Base-by-base conservation (phyloP, 1,140 invertebrate species). In the Oedothorax gibbosus region DNA sequence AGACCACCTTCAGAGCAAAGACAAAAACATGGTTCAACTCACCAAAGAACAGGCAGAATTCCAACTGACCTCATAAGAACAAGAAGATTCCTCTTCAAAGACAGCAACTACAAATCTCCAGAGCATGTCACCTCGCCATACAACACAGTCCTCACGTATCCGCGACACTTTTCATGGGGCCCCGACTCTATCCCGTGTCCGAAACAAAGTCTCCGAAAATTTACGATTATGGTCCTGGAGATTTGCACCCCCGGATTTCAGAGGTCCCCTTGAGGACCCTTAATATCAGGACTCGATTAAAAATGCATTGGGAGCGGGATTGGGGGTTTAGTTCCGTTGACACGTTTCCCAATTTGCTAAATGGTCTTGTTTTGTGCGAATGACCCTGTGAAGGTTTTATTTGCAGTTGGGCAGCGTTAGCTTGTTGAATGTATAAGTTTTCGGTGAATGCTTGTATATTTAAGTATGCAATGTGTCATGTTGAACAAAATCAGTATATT, bases 81-180 rank as follows among this genome's bases (percentile, higher is more conserved):
- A 35, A 35, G 35, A 35, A 35, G 35, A 35, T 35, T 35, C 35
- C 35, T 35, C 35, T 35, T 35, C 35, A 35, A 35, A 35, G 35
- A 35, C 35, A 35, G 35, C 35, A 35, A 1, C 35, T 35, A 35
- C 35, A 35, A 35, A 35, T 35, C 35, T 53, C 49, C 68, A 54
- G 60, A 35, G 49, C 76, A 79, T 66, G 76, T 11, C 68, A 71
- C 64, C 49, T 14, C 75, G 18, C 18, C 56, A 62, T 49, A 50
- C 18, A 60, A 73, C 66, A 69, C 66, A 14, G 53, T 50, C 69
- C 11, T 71, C 80, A 73, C 80, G 69, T 73, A 49, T 10, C 53
- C 11, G 51, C 66, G 78, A 81, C 78, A 81, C 78, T 81, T 81
- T 81, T 71, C 66, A 71, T 71, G 66, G 54, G 54, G 49, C 64